Evolutionary conservation across 2,888 invertebrate genomes (phyloP).

Genomic region (Argyresthia albistria): DNA sequence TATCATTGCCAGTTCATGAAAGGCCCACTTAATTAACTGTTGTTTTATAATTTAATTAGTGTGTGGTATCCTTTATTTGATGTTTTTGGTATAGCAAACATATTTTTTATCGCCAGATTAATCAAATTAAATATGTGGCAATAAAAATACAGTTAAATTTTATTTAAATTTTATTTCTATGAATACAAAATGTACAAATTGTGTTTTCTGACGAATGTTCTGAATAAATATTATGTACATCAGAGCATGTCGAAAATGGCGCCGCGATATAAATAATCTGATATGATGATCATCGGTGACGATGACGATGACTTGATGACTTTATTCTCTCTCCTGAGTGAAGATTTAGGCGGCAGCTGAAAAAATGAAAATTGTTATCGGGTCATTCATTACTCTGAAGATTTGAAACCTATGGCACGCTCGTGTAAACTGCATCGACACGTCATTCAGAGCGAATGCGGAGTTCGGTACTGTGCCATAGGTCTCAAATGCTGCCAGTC

Average conservation of each 20-base stretch:
- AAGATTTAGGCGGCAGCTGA: slow-evolving; percentile 35
- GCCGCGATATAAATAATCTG: not conserved
- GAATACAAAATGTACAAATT: slow-evolving; percentile 1
- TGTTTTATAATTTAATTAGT: too few relatives aligned
- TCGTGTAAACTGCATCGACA: too few relatives aligned
- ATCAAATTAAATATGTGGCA: slow-evolving; percentile 8
- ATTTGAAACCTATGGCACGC: too few relatives aligned
- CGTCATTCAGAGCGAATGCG: too few relatives aligned
- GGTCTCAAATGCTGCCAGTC: too few relatives aligned
- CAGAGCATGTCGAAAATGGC: not conserved
- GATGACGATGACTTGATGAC: not conserved
- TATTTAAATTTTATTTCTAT: not conserved
- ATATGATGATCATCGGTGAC: not conserved
- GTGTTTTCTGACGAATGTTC: not conserved
- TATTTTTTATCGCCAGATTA: too few relatives aligned
- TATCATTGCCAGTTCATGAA: too few relatives aligned
- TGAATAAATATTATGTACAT: not conserved
- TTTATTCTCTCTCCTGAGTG: not conserved
- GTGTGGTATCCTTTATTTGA: too few relatives aligned
- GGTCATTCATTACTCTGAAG: too few relatives aligned
- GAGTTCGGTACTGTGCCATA: too few relatives aligned
- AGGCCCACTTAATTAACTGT: too few relatives aligned
- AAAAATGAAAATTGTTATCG: slow-evolving; percentile 14
- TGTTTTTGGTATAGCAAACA: too few relatives aligned
- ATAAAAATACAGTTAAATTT: slow-evolving; percentile 11